Evolutionary conservation across 2,888 invertebrate species (phyloP), one percentile per base, ranked within the genome.

Genomic region (Pemphredon lugubris): DNA sequence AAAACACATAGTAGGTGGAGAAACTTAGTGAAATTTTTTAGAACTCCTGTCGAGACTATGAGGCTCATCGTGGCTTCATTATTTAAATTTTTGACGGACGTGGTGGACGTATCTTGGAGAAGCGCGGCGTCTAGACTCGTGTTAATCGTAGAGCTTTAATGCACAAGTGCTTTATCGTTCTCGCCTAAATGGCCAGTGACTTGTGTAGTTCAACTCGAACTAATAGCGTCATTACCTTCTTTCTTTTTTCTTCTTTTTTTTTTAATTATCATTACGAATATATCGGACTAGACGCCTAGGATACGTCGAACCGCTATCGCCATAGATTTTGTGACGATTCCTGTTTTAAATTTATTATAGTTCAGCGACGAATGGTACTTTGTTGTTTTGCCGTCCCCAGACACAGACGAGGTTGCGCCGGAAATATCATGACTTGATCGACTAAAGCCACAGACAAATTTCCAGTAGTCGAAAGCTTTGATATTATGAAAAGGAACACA

Each of bases 361-460:
- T 81, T 79, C 80, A 86, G 87, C 88, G 87, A 89, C 87, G 86
- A 88, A 87, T 87, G 88, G 88, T 88, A 88, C 87, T 88, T 86
- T 86, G 85, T 88, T 89, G 82, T 87, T 88, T 89, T 87, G 87
- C 86, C 89, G 86, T 89, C 84, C 87, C 87, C 83, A 81, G 79
- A 85, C 73, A 79, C 73, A 81, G 69, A 83, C 70, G 75, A 81
- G 69, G 75, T 80, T 82, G 82, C 75, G 68, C 66, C 68, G 73
- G 73, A 71, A 75, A 78, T 78, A 68, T 83, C 75, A 73, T 39
- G 70, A 67, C 76, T 73, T 60, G 71, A 48, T 66, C 64, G 70
- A 73, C 63, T 73, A 57, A n/a, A 77, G 61, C 66, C 67, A 69
- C 70, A n/a, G 71, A 65, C 50, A 79, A 63, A 58, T 53, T 73